Evolutionary conservation across 1,140 invertebrate species (phyloP), one percentile per base, ranked within the genome.

Genomic region (Coboldia fuscipes): DNA sequence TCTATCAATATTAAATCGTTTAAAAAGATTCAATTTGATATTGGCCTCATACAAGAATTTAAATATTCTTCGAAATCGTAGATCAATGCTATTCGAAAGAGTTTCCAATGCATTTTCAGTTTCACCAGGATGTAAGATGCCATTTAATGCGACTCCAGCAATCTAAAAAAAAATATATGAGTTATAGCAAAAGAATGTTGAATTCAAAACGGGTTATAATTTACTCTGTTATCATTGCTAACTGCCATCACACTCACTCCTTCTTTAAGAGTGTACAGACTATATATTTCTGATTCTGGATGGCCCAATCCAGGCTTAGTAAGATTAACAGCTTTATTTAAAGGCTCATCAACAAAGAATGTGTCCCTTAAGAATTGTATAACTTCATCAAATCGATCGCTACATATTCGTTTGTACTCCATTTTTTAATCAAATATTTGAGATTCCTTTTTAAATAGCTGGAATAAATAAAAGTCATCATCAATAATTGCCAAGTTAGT

Each of bases 291-390:
- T n/a, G 82, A 58, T 16, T 75, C 68, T 0, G 54, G 54, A 43
- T 81, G 74, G 0, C 70, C 60, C 37, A 70, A 60, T 1, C 76
- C 77, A 0, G 64, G 57, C 6, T 51, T 40, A 41, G 75, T 80
- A 1, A 84, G 59, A 10, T 61, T 61, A n/a, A 80, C 72, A 0
- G 74, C 72, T 35, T 66, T 65, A 50, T 83, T 83, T 7, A 82
- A 57, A 0, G 79, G 79, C 48, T 83, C 79, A 43, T 83, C 79
- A 3, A 72, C 66, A 49, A 82, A 82, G 55, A 80, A 80, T 40
- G 67, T 72, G 37, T 62, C 55, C 20, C 72, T 60, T 33, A 82
- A 56, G 46, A 81, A 75, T 17, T 66, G 44, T 26, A 84, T 67
- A 13, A 78, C 72, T 22, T 68, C 61, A 9, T 61, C 46, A 39